Conservation (phyloP, 2,888 invertebrate genomes). For the Hofmannophila pseudospretella region DNA sequence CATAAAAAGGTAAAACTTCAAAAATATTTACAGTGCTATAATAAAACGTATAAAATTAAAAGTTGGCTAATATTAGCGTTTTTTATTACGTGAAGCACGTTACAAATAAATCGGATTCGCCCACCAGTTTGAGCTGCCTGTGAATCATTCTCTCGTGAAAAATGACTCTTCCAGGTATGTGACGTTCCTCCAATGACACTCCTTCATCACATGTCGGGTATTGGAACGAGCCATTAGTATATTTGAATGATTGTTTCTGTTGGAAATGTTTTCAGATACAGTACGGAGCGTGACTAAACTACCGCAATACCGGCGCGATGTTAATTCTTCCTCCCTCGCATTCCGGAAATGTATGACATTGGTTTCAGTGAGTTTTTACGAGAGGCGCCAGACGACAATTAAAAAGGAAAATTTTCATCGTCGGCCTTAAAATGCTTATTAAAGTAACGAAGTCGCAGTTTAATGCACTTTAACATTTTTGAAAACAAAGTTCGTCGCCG, state of each 20-base stretch:
- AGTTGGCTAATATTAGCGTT: slow-evolving; percentile 40
- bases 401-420: slow-evolving; percentile 3
- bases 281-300: slow-evolving; percentile 4
- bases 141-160: slow-evolving; percentile 42
- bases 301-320: neutral
- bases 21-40: slow-evolving; percentile 11
- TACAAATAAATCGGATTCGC: slow-evolving; percentile 59
- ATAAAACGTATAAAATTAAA: slow-evolving; percentile 22
- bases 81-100: slow-evolving; percentile 51
- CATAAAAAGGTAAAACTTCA: slow-evolving; percentile 1
- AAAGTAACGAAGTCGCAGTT: neutral
- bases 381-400: slow-evolving; percentile 7
- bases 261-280: slow-evolving; percentile 2
- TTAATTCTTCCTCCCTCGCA: neutral
- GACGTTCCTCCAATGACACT: slow-evolving; percentile 25
- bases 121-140: slow-evolving; percentile 38
- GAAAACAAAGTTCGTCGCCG: neutral
- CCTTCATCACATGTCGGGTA: slow-evolving; percentile 1
- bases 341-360: slow-evolving; percentile 4
- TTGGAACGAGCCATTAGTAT: slow-evolving; percentile 17
- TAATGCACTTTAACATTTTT: slow-evolving; percentile 6
- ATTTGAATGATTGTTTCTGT: slow-evolving; percentile 10
- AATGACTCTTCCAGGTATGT: slow-evolving; percentile 43
- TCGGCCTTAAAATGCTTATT: slow-evolving; percentile 1
- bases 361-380: slow-evolving; percentile 4